Percentiles rank a stretch among this genome's conserved stretches.
These are phyloP conservation scores for Cyphomyrmex costatus DNA, from an alignment of 1,140 invertebrate species.

Conservation along the genomic window DNA sequence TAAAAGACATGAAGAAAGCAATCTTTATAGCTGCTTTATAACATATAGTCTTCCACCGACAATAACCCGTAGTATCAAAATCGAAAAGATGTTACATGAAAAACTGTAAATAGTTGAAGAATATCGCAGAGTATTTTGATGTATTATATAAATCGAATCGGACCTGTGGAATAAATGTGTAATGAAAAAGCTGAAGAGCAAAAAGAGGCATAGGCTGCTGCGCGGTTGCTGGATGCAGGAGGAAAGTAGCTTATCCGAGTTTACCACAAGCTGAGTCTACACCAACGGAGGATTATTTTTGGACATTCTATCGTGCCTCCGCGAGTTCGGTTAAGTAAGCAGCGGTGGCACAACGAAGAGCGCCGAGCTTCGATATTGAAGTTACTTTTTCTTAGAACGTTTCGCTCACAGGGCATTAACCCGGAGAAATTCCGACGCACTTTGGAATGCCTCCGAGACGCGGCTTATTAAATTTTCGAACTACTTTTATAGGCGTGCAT, in stretches of 20 bases:
- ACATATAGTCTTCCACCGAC: no score
- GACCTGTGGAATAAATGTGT: neutral
- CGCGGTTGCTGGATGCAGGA: neutral
- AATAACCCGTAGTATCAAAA: neutral
- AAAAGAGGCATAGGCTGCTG: neutral
- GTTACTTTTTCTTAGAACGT: conserved; percentile 46
- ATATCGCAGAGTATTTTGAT: neutral
- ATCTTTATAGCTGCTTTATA: no score
- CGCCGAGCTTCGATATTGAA: conserved; percentile 28
- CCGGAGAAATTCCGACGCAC: conserved; percentile 45
- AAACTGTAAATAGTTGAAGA: neutral
- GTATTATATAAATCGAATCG: conserved; percentile 6
- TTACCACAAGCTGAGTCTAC: conserved; percentile 40
- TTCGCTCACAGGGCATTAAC: conserved; percentile 29
- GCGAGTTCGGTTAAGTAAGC: conserved; percentile 35
- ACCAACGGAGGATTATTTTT: conserved; percentile 46
- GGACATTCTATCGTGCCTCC: conserved; percentile 43
- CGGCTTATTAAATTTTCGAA: conserved; percentile 62
- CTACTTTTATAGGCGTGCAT: conserved; percentile 38
- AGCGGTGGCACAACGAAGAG: neutral
- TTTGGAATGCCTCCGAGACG: conserved; percentile 46
- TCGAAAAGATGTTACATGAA: no score
- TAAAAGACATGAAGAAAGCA: no score
- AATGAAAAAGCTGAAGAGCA: neutral
- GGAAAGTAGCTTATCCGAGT: conserved; percentile 48